Base-by-base conservation (phyloP, 2,888 invertebrate species). In the Scaptomyza caliginosa region DNA sequence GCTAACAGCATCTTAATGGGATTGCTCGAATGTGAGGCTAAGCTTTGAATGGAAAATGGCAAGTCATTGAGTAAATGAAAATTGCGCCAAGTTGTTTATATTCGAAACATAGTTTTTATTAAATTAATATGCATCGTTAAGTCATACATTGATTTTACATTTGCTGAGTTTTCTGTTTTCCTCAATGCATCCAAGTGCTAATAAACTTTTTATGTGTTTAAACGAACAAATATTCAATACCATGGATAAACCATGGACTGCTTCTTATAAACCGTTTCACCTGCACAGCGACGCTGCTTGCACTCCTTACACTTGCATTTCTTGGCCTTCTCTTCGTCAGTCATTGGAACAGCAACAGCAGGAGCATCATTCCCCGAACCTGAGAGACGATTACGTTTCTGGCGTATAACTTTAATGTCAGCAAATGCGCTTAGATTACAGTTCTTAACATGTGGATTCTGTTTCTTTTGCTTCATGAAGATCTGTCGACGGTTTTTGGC, bases 351-450 rank as follows among this genome's bases (percentile, higher is more conserved):
- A 2, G 38, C 4, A 7, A 8, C 8, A 3, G 19, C 19, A 10
- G 1, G 3, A 10, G 13, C 36, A 11, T 11, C 19, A 5, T n/a
- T n/a, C 2, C n/a, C 11, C 2, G 11, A 3, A 17, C 17, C 32
- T 13, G 32, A 6, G 2, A 10, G 5, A 10, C 21, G 2, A 2
- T 16, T 39, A 4, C 17, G 52, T 11, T 40, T 30, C 17, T 45
- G n/a, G 19, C 72, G 76, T 24, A n/a, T 0, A 7, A n/a, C 10
- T 73, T 73, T 4, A 42, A 8, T 0, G 3, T 2, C 2, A 1
- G 67, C 19, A 26, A 73, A 73, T 3, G 73, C 76, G 2, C 38
- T 39, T 13, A 73, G 19, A 10, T 72, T 72, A 2, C 77, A 73
- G 11, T 76, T 73, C 21, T 72, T 73, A 0, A n/a, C 17, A 7